Conservation (phyloP, 2,888 invertebrate genomes). For the Hedya salicella region DNA sequence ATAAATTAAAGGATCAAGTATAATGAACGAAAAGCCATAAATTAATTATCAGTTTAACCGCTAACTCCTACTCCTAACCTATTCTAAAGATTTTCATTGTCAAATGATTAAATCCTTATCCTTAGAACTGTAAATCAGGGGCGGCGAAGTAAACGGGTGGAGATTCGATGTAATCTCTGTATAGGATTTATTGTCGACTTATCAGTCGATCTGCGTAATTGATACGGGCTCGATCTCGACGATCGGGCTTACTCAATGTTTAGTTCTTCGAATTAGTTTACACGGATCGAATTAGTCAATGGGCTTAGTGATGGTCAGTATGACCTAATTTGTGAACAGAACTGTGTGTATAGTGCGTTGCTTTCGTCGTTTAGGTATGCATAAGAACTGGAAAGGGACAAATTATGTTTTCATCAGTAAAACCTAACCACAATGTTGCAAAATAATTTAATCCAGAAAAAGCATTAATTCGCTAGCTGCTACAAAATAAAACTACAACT, state of each 20-base stretch:
- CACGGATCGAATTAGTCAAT: constrained; percentile 29
- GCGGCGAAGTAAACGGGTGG: constrained; percentile 61
- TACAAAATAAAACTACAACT: too few relatives aligned
- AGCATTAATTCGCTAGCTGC: too few relatives aligned
- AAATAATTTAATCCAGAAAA: too few relatives aligned
- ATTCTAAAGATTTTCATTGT: constrained; percentile 22
- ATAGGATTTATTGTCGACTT: constrained; percentile 74
- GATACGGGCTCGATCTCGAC: constrained; percentile 52
- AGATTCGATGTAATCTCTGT: constrained; percentile 58
- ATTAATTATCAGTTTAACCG: constrained; percentile 34
- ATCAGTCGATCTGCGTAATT: constrained; percentile 78
- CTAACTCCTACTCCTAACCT: constrained; percentile 10
- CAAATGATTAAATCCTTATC: constrained; percentile 55
- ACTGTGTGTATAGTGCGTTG: too few relatives aligned
- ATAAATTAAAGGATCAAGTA: not conserved
- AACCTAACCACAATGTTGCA: too few relatives aligned
- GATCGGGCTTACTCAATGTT: constrained; percentile 33
- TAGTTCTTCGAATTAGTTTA: constrained; percentile 36
- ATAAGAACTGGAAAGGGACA: too few relatives aligned
- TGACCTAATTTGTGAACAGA: not conserved
- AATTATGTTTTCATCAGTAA: too few relatives aligned
- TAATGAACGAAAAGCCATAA: constrained; percentile 27
- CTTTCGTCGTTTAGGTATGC: too few relatives aligned
- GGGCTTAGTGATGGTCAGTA: not conserved
- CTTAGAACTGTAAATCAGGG: constrained; percentile 64